Evolutionary conservation across 2,113 vertebrate species (phyloP), one percentile per base, ranked within the genome.

Genomic region (Balaenoptera acutorostrata): DNA sequence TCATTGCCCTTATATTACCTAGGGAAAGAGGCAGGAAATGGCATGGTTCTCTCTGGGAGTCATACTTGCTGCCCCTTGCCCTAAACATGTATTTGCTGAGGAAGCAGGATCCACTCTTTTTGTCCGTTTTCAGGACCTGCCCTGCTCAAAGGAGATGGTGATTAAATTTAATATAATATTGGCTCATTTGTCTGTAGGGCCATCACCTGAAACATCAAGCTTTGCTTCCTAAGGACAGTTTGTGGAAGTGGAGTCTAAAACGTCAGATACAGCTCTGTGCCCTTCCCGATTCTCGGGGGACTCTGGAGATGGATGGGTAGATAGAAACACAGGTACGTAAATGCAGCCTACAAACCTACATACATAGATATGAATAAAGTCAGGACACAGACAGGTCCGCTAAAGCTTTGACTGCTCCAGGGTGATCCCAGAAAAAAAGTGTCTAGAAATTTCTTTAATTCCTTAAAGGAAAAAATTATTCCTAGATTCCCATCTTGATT

Each of bases 321-420:
- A 41, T 14, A 29, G 57, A 31, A 6, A 25, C 8, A 2, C 8
- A 25, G 66, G 15, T 2, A 64, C 15, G 0, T 2, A 33, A n/a
- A 10, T 3, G 39, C 29, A 9, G 3, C 14, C 6, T 0, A 5
- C 64, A 36, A 0, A 12, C 41, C n/a, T 41, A 18, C 1, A 0
- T 0, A 23, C 20, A 0, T 0, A 25, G 49, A 2, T 4, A 2
- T 9, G 46, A 6, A 21, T 25, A 9, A 44, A 29, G 49, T n/a
- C 5, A 6, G 89, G 33, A 6, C 44, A 8, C 8, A 12, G 36
- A 29, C 59, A 52, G 18, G 27, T 31, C 20, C 18, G 27, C 71
- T 57, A 27, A 21, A 71, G n/a, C 21, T 46, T 44, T 29, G 13
- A 8, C 13, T 31, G 14, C 29, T 44, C 25, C 7, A 4, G 2